phyloP scores from a whole-genome alignment of 2,797 vertebrate species.

The Peromyscus attwateri region DNA sequence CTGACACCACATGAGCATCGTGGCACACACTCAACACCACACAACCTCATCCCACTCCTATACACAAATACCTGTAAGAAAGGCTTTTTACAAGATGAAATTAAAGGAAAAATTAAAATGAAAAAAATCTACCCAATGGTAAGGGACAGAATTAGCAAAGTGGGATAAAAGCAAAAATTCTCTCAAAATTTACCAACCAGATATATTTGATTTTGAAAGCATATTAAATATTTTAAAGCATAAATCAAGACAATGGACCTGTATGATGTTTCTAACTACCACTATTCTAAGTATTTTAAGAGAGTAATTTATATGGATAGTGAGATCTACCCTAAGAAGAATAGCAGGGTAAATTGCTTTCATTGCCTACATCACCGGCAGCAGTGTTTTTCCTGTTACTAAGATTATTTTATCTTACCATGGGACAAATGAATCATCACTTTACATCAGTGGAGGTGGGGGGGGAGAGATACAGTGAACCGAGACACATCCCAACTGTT shows the following conservation, averaged over 20 bases:
- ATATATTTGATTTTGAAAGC: not conserved
- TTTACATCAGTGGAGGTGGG: not conserved
- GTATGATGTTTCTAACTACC: not conserved
- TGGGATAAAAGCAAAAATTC: not conserved
- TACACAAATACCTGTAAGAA: not conserved
- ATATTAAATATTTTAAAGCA: conserved; percentile 6
- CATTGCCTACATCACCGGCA: not conserved
- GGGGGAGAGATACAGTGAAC: not conserved
- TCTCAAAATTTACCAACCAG: not conserved
- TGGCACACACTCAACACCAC: not conserved
- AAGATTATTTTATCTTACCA: not conserved
- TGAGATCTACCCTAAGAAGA: not conserved
- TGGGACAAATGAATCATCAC: not conserved
- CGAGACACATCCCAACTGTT: not conserved
- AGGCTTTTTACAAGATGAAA: not conserved
- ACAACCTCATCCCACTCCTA: not conserved
- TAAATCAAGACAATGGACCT: not conserved
- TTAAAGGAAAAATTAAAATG: conserved; percentile 9
- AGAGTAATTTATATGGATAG: not conserved
- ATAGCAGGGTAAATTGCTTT: not conserved
- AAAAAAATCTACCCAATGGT: not conserved
- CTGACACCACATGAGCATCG: not conserved
- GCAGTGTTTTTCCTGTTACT: not conserved
- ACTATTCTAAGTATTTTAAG: not conserved
- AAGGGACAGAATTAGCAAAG: not conserved